Evolutionary conservation across 2,113 vertebrate species (phyloP).

Genomic region (Hystrix brachyura): DNA sequence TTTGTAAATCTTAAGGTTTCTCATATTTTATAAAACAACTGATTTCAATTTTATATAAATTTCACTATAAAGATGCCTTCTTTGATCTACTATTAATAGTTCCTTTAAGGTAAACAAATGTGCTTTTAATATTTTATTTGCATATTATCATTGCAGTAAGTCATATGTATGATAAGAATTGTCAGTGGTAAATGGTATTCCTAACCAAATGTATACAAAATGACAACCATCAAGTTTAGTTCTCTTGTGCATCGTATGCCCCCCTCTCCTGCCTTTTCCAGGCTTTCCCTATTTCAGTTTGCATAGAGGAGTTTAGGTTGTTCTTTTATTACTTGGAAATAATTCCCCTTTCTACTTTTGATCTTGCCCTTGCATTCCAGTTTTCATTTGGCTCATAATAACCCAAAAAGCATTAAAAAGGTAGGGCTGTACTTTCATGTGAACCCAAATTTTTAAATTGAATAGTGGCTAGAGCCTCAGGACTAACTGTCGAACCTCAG

Average conservation of each 20-base stretch:
- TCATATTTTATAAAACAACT: slow-evolving; percentile 12
- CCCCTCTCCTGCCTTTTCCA: neutral
- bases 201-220: slow-evolving; percentile 25
- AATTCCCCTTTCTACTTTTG: slow-evolving; percentile 24
- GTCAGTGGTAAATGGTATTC: neutral
- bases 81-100: slow-evolving; percentile 11
- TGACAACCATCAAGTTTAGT: slow-evolving; percentile 23
- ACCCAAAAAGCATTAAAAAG: slow-evolving; percentile 20
- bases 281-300: slow-evolving; percentile 15
- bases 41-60: neutral
- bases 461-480: neutral
- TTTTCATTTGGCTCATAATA: slow-evolving; percentile 53
- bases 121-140: slow-evolving; percentile 32
- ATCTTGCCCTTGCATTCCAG: neutral
- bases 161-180: neutral
- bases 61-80: neutral
- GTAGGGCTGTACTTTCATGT: neutral
- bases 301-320: neutral
- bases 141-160: neutral
- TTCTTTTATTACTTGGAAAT: slow-evolving; percentile 14
- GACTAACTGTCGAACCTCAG: neutral
- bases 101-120: slow-evolving; percentile 2
- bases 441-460: neutral
- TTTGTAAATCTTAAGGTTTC: slow-evolving; percentile 2
- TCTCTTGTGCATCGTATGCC: neutral